Evolutionary conservation across 2,888 invertebrate species (phyloP), one percentile per base, ranked within the genome.

Genomic region (Catocala sponsa): DNA sequence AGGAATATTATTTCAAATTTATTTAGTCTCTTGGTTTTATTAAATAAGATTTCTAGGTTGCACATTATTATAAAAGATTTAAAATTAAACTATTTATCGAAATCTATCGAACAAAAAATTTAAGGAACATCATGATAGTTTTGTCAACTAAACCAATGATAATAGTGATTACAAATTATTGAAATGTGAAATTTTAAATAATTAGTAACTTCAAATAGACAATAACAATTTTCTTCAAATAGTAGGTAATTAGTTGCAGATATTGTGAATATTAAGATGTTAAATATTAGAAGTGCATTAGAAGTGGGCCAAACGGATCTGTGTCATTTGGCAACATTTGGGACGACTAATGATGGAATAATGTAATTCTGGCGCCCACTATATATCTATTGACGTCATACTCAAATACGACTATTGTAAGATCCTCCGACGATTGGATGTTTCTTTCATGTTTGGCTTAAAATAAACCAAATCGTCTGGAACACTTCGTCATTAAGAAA

Each of bases 251-350:
- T 63, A 49, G 7, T 25, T 54, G 35, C 54, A 60, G 44, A 54
- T 49, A 6, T 38, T 42, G 47, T 62, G 13, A 13, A 9, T 58
- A 55, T 58, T 25, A 62, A 58, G 35, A 58, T 46, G 38, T 38
- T 51, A 68, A 59, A 61, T 63, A 58, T 59, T 57, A 41, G 54
- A 56, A 65, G 49, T 56, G 54, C 48, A 68, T 59, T 70, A 59
- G 42, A 70, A 65, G 63, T 64, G 55, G 63, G 53, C 15, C 63
- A 60, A 38, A 38, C 50, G 6, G 13, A 62, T 63, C 57, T 53
- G 51, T 41, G 54, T 13, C 55, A 58, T 60, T 77, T 74, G 71
- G 65, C 75, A 77, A 61, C 59, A 54, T 66, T 74, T 55, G 54
- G 50, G 41, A 25, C 66, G 59, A 66, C 66, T 66, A 68, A 74